phyloP scores from a whole-genome alignment of 2,797 vertebrate species.

The Alcedo quadribrachys region DNA sequence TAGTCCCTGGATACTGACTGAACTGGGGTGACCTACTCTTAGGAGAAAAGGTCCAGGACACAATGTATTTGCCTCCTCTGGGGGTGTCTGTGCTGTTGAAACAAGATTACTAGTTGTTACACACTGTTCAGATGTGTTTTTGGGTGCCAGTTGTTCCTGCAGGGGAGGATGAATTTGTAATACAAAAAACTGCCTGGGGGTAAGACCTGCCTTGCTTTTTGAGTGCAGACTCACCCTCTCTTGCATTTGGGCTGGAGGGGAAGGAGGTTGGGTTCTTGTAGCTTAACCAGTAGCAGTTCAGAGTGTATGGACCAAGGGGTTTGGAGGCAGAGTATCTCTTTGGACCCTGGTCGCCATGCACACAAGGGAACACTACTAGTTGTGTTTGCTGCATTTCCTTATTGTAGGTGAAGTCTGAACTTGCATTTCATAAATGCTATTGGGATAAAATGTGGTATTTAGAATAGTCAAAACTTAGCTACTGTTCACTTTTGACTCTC shows the following conservation, averaged over 20 bases:
- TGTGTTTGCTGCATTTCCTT: not conserved
- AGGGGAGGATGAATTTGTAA: not conserved
- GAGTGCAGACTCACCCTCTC: rapidly evolving
- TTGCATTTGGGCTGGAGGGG: not conserved
- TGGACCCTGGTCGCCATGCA: not conserved
- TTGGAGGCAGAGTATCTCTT: not conserved
- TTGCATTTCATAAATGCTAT: too few species aligned
- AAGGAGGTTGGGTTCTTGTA: not conserved
- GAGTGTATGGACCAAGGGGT: rapidly evolving
- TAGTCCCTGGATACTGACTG: not conserved
- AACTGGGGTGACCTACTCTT: not conserved
- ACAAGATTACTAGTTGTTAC: not conserved
- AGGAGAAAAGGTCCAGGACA: too few species aligned
- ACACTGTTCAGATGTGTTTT: not conserved
- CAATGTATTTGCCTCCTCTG: not conserved
- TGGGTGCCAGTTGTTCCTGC: not conserved
- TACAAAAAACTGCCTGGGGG: not conserved
- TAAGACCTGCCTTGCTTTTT: not conserved
- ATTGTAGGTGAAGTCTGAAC: not conserved
- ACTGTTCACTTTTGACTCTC: not conserved
- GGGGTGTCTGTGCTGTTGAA: not conserved
- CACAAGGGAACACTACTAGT: not conserved
- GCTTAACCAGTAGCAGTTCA: too few species aligned
- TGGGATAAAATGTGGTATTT: too few species aligned
- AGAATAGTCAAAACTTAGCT: not conserved